Base-by-base conservation (phyloP, 2,888 invertebrate genomes). In the Eilema sororculum region DNA sequence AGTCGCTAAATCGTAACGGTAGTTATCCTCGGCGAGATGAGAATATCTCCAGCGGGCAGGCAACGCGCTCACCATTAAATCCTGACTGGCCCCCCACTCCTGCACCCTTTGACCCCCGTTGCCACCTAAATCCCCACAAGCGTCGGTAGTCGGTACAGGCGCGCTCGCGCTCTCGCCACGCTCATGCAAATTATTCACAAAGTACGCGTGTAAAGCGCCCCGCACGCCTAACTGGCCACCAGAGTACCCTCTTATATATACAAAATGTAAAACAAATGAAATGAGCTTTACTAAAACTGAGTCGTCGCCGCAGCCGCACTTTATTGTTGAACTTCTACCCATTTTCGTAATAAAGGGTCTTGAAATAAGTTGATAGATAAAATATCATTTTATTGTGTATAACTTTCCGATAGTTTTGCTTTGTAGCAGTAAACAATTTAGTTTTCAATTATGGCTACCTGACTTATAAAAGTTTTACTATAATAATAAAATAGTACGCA, bases 141-240 rank as follows among this genome's bases (percentile, higher is more conserved):
- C 64, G 72, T 69, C 71, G 73, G 73, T 63, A 62, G 72, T 69
- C 71, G 73, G 73, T 63, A 62, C 58, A 63, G 67, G 71, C 69
- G 72, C 72, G 68, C 72, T 28, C 74, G 72, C 79, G 80, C 76
- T 72, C 81, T 74, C 77, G 67, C 72, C 78, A 78, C 82, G 82
- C 81, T 84, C 88, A 86, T 89, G 90, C 89, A 91, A 92, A 92
- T 92, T 91, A 91, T 91, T 91, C 89, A 90, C 88, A 88, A 89
- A 89, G 89, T 87, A 87, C 87, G 86, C 87, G 87, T 89, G 87
- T 88, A 88, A 80, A 86, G 85, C 86, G 84, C 83, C 79, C 86
- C 84, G 81, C 85, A 85, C 85, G 86, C 84, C 88, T 87, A 87
- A 89, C 89, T 89, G 89, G 80, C 81, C 80, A 88, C 90, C 87